Conservation (phyloP, 2,888 invertebrate genomes). For the Parnassius smintheus region DNA sequence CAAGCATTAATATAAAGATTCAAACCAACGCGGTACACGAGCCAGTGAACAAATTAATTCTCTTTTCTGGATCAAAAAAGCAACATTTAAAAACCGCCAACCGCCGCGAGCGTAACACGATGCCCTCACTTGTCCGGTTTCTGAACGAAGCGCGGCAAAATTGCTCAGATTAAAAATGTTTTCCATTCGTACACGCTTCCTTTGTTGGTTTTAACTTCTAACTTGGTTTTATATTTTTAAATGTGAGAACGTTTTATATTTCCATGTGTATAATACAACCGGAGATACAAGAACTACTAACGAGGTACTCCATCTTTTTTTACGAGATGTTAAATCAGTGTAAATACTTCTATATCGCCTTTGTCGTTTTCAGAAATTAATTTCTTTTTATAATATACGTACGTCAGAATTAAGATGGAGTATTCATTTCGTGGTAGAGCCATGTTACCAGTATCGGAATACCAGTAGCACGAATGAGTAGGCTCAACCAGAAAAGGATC, state of each 20-base stretch:
- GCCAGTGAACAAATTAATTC: conserved; percentile 3
- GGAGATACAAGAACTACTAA: too few species aligned
- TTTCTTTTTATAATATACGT: too few species aligned
- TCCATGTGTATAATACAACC: too few species aligned
- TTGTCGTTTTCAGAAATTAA: too few species aligned
- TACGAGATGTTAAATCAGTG: too few species aligned
- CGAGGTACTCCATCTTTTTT: too few species aligned
- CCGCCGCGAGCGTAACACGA: conserved; percentile 3
- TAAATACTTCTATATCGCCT: too few species aligned
- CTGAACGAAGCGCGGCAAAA: conserved; percentile 18
- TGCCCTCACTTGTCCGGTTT: conserved; percentile 8
- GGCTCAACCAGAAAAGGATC: too few species aligned
- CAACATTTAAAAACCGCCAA: not conserved
- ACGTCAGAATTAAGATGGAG: too few species aligned
- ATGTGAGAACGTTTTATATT: not conserved
- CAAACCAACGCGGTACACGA: not conserved
- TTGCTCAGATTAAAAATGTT: conserved; percentile 17
- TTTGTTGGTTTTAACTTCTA: not conserved
- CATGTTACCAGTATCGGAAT: too few species aligned
- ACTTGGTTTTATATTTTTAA: not conserved
- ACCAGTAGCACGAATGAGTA: too few species aligned
- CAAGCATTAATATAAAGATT: not conserved
- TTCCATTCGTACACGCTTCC: not conserved
- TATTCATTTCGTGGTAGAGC: too few species aligned
- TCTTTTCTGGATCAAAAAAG: conserved; percentile 1